A percentile compares a stretch with the other conserved stretches of the same genome.
Conservation (phyloP, 2,888 invertebrate species). For the Eledone cirrhosa region DNA sequence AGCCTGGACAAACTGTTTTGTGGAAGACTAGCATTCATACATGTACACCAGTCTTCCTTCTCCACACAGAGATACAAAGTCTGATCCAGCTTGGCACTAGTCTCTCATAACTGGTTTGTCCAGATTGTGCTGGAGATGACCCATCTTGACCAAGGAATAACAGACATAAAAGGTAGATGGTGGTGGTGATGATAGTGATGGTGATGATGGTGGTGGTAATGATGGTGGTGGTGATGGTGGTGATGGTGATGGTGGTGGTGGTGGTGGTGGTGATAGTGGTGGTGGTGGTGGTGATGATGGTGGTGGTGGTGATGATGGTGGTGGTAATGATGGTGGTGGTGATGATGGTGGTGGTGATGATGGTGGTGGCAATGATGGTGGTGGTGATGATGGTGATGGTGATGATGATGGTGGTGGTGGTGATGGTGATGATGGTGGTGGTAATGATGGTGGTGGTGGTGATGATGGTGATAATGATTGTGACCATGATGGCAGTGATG, state of each 20-base stretch:
- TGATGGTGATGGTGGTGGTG: conserved; percentile 29
- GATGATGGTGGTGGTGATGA: conserved; percentile 30
- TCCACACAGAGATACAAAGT: no score
- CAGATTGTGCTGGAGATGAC: no score
- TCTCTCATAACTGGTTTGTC: no score
- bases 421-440: no score
- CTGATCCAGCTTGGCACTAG: no score
- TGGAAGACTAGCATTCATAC: no score
- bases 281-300: conserved; percentile 28
- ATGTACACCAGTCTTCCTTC: no score
- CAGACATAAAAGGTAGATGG: conserved; percentile 16
- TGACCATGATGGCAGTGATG: no score
- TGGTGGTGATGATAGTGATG: not conserved
- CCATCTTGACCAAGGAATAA: no score
- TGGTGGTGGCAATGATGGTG: conserved; percentile 30
- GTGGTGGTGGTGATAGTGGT: conserved; percentile 26
- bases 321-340: conserved; percentile 25
- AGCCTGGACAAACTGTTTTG: no score
- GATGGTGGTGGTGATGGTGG: not conserved
- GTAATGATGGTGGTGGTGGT: no score
- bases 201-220: not conserved
- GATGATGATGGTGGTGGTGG: conserved; percentile 28
- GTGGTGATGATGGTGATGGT: conserved; percentile 29
- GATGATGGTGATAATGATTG: no score
- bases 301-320: conserved; percentile 28